phyloP scores from a whole-genome alignment of 2,797 vertebrate genomes.

The Pseudochirops corinnae region DNA sequence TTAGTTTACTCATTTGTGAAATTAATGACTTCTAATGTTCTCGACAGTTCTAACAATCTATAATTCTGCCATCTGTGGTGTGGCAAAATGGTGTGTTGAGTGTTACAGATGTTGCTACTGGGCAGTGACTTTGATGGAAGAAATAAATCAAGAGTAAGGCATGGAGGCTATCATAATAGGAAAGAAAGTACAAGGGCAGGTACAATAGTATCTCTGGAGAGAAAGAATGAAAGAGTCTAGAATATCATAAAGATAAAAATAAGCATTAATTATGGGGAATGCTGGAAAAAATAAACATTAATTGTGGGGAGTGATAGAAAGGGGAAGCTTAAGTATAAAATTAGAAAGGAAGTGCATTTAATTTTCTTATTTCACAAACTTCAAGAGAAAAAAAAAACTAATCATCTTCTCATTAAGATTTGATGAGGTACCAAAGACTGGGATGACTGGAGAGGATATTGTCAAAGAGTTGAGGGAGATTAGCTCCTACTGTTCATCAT shows the following conservation, averaged over 20 bases:
- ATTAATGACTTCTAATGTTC: conserved; percentile 23
- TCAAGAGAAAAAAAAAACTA: not conserved
- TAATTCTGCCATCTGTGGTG: conserved; percentile 27
- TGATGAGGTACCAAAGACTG: not conserved
- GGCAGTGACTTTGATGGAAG: not conserved
- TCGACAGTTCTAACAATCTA: conserved; percentile 8
- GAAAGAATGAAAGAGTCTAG: not conserved
- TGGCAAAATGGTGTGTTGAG: conserved; percentile 41
- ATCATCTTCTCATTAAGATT: not conserved
- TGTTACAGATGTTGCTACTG: conserved; percentile 22
- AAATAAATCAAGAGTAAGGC: conserved; percentile 9
- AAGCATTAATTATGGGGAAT: not conserved
- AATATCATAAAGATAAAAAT: not conserved
- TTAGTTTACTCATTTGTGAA: conserved; percentile 9
- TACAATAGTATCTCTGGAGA: not conserved
- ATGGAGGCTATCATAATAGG: conserved; percentile 6
- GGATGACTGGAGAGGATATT: not conserved
- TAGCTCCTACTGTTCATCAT: not conserved
- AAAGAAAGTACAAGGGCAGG: conserved; percentile 3
- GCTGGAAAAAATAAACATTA: too few relatives aligned
- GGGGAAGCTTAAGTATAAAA: not conserved
- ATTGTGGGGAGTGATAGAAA: not conserved
- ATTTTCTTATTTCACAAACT: not conserved
- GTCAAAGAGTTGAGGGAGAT: not conserved
- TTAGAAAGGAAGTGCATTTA: not conserved